Evolutionary conservation across 2,888 invertebrate genomes (phyloP).

Genomic region (Chromoteleia sp.): DNA sequence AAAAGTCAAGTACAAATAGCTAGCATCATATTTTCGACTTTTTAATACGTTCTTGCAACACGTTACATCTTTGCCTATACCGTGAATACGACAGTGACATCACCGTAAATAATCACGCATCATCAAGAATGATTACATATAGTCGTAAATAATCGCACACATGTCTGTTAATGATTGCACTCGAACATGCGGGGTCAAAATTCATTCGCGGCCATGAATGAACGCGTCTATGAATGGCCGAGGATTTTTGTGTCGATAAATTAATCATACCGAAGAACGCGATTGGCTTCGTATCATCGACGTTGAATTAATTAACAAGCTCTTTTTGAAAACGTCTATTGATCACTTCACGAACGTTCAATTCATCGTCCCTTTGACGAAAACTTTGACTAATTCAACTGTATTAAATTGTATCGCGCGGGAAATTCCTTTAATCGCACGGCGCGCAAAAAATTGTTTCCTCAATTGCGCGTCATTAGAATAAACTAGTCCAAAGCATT

Average conservation of each 20-base stretch:
- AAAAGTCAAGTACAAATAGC: not conserved
- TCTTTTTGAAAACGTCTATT: not conserved
- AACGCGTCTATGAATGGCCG: constrained; percentile 16
- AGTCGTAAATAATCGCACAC: constrained; percentile 33
- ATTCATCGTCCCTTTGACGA: constrained; percentile 18
- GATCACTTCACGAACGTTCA: constrained; percentile 5
- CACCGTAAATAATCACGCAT: constrained; percentile 37
- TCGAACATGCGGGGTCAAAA: constrained; percentile 36
- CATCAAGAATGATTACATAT: constrained; percentile 34
- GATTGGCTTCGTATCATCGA: not conserved
- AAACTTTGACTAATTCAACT: not conserved
- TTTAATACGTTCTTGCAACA: not conserved
- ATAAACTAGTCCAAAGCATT: constrained; percentile 17
- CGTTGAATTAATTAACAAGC: constrained; percentile 10
- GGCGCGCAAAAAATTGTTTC: not conserved
- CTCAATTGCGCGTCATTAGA: constrained; percentile 8
- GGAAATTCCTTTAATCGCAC: not conserved
- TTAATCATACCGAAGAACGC: constrained; percentile 10
- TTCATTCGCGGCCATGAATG: constrained; percentile 33
- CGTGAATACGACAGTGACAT: constrained; percentile 27
- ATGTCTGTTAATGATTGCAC: constrained; percentile 26
- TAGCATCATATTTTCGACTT: not conserved
- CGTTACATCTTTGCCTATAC: not conserved
- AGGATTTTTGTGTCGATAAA: constrained; percentile 19
- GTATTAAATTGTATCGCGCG: not conserved